A percentile compares a stretch with the other conserved stretches of the same genome.
Evolutionary conservation across 2,888 invertebrate species (phyloP).

Genomic region (Amiota communis): DNA sequence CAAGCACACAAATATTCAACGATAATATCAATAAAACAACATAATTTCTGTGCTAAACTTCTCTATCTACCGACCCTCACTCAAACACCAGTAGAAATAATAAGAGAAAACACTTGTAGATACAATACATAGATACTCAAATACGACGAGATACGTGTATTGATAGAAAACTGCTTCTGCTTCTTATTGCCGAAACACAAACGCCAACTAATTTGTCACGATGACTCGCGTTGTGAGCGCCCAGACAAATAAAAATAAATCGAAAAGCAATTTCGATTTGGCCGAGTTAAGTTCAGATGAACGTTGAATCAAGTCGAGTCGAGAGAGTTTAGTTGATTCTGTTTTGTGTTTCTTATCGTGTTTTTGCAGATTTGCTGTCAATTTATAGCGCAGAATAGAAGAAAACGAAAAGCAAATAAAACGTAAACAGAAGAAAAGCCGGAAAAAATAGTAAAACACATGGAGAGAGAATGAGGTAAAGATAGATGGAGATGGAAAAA

Average conservation of each 20-base stretch:
- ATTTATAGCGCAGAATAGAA: conserved; percentile 48
- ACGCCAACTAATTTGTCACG: conserved; percentile 61
- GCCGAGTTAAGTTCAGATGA: not conserved
- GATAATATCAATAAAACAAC: conserved; percentile 38
- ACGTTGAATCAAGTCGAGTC: too few species aligned
- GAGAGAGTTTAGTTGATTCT: conserved; percentile 47
- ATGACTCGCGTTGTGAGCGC: conserved; percentile 49
- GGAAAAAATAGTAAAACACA: conserved; percentile 14
- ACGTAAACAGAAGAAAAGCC: not conserved
- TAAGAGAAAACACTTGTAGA: conserved; percentile 19
- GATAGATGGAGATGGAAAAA: not conserved
- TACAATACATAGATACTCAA: too few species aligned
- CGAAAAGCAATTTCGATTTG: conserved; percentile 61
- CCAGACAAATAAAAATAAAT: conserved; percentile 53
- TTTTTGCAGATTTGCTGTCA: conserved; percentile 66
- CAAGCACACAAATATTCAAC: not conserved
- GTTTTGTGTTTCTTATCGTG: conserved; percentile 61
- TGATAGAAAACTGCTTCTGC: too few species aligned
- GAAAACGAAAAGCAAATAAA: not conserved
- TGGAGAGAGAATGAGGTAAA: not conserved
- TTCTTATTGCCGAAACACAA: not conserved
- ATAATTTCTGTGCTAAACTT: conserved; percentile 38
- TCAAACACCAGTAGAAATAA: conserved; percentile 29
- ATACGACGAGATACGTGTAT: too few species aligned
- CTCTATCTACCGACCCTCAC: not conserved